Evolutionary conservation across 1,140 invertebrate genomes (phyloP), one percentile per base, ranked within the genome.

Genomic region (Drosophila virilis): DNA sequence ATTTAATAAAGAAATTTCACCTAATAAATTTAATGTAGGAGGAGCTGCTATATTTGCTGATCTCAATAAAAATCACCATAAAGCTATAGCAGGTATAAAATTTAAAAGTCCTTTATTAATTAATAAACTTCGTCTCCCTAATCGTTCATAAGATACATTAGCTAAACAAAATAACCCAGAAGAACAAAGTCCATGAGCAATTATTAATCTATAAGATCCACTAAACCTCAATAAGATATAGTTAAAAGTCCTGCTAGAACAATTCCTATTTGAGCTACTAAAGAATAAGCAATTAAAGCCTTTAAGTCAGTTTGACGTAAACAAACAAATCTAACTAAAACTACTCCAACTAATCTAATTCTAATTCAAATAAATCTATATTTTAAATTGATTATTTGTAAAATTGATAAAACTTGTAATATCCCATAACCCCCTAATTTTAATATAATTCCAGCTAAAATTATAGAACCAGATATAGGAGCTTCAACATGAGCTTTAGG

Each of bases 351-450:
- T 90, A 95, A 93, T 79, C 93, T 93, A 92, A 94, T 92, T 77
- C 84, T 89, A 90, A 94, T 80, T 52, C 71, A 83, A 75, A 83
- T 38, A 74, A 89, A 81, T 85, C 91, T 93, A 90, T 93, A 93
- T 66, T 89, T 91, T 80, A 93, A 78, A 86, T 91, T 77, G 84
- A 92, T 88, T 80, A 78, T 74, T 67, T 91, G 78, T 77, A 93
- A 72, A 82, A 94, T 77, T 71, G 85, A 80, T 85, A 94, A 75
- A 65, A 94, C 51, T 28, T 94, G 94, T 54, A 95, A 83, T 72
- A 96, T 73, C 0, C 95, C 94, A 93, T 94, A 95, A 0, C 94
- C 94, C 0, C 95, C 95, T 93, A 96, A 93, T 92, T 95, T 96
- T 91, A 96, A 92, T 86, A 95, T 92, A 92, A 96, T n/a, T n/a